phyloP scores from a whole-genome alignment of 1,140 invertebrate species.

The Yoshiicerus persimilis region DNA sequence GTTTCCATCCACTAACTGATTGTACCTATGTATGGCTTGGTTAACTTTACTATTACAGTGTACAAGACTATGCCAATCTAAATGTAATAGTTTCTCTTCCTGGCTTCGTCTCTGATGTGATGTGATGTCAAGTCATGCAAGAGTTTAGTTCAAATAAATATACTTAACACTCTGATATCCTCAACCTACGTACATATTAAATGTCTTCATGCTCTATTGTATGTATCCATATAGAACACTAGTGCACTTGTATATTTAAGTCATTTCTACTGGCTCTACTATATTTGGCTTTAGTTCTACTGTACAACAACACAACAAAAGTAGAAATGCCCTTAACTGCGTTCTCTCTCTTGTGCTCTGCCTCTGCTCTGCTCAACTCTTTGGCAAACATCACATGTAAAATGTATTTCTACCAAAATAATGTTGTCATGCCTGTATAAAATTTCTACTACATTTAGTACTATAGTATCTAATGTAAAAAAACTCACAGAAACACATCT shows the following conservation, averaged over 20 bases:
- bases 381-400: not conserved
- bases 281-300: too few relatives aligned
- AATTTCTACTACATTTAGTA: not conserved
- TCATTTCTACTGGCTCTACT: too few relatives aligned
- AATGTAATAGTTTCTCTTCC: not conserved
- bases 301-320: too few relatives aligned
- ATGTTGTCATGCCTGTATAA: not conserved
- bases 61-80: not conserved
- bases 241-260: not conserved
- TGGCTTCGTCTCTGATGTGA: too few relatives aligned
- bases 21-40: not conserved
- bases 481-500: constrained; percentile 2
- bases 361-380: not conserved
- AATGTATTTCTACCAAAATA: not conserved
- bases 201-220: too few relatives aligned
- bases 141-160: not conserved
- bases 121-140: not conserved
- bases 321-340: not conserved
- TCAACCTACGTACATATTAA: not conserved
- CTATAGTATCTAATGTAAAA: not conserved
- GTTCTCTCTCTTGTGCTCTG: too few relatives aligned
- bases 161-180: not conserved
- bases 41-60: not conserved
- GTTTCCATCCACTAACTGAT: not conserved
- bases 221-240: not conserved